Evolutionary conservation across 2,797 vertebrate species (phyloP).

Genomic region (Phoxinus dragarum): DNA sequence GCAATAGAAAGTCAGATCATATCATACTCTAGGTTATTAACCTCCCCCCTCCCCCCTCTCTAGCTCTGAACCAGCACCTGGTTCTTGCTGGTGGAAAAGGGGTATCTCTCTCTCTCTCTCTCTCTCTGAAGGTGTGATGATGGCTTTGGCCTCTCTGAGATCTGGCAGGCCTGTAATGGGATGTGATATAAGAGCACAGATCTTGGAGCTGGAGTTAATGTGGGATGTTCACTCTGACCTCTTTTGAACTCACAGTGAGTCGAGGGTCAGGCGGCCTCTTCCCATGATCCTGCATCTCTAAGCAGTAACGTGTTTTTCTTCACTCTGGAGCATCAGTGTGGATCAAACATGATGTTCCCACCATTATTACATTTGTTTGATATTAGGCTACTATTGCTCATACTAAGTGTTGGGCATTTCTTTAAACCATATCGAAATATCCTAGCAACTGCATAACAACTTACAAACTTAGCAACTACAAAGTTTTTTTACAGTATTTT

Average conservation of each 20-base stretch:
- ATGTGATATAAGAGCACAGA: slow-evolving; percentile 34
- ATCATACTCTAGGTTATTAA: slow-evolving; percentile 65
- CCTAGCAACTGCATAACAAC: background rate
- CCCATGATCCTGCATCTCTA: slow-evolving; percentile 5
- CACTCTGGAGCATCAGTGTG: background rate
- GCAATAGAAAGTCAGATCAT: too few species aligned
- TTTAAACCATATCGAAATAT: background rate
- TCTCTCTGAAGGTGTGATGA: slow-evolving; percentile 33
- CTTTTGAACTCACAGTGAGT: background rate
- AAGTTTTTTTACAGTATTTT: too few species aligned
- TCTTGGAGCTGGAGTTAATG: slow-evolving; percentile 32
- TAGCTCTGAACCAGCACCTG: too few species aligned
- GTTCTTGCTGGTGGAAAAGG: too few species aligned
- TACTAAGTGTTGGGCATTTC: background rate
- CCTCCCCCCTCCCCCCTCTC: background rate
- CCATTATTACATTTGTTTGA: background rate
- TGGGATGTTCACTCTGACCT: background rate
- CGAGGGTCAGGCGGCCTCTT: background rate
- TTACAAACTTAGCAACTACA: background rate
- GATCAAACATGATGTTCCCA: background rate
- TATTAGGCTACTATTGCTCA: background rate
- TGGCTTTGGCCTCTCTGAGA: slow-evolving; percentile 41
- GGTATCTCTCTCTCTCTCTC: background rate
- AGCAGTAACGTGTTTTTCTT: background rate
- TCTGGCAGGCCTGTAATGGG: slow-evolving; percentile 33